Evolutionary conservation across 64 coral and sea anemone genomes (phyloP).

Genomic region (Stylophora pistillata): DNA sequence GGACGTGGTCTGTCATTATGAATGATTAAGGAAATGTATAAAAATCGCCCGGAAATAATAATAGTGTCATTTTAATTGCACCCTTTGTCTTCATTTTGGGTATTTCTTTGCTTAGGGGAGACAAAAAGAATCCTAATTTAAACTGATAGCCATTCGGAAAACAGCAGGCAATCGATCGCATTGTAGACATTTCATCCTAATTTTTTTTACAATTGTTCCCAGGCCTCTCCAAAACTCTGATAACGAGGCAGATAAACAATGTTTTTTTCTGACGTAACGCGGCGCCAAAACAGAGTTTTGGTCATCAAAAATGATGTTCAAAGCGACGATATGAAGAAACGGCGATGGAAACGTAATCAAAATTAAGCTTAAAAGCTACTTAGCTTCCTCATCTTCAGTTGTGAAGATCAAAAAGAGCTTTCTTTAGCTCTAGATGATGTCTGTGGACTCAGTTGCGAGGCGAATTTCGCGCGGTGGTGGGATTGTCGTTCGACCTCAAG

Average conservation of each 20-base stretch:
- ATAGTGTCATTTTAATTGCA: not conserved
- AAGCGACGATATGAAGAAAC: slow-evolving; percentile 65
- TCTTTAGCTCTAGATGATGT: slow-evolving; percentile 86
- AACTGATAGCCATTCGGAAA: not conserved
- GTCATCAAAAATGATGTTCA: slow-evolving; percentile 75
- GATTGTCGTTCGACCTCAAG: slow-evolving; percentile 87
- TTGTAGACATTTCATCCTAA: not conserved
- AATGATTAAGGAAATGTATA: not conserved
- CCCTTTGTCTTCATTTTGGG: not conserved
- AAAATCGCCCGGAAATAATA: not conserved
- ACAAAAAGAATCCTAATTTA: not conserved
- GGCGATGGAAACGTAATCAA: slow-evolving; percentile 65
- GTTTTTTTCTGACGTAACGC: slow-evolving; percentile 98
- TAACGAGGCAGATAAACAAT: slow-evolving; percentile 94
- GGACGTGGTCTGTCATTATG: not conserved
- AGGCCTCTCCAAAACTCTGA: slow-evolving; percentile 9
- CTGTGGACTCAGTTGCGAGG: slow-evolving; percentile 71
- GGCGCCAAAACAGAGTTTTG: slow-evolving; percentile 89
- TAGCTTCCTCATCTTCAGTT: slow-evolving; percentile 44
- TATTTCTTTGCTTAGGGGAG: not conserved
- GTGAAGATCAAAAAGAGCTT: slow-evolving; percentile 63
- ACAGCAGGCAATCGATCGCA: not conserved
- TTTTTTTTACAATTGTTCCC: not conserved
- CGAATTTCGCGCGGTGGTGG: slow-evolving; percentile 91
- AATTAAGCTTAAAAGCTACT: slow-evolving; percentile 2